Evolutionary conservation across 1,140 invertebrate genomes (phyloP).

Genomic region (Lutraria rhynchaena): DNA sequence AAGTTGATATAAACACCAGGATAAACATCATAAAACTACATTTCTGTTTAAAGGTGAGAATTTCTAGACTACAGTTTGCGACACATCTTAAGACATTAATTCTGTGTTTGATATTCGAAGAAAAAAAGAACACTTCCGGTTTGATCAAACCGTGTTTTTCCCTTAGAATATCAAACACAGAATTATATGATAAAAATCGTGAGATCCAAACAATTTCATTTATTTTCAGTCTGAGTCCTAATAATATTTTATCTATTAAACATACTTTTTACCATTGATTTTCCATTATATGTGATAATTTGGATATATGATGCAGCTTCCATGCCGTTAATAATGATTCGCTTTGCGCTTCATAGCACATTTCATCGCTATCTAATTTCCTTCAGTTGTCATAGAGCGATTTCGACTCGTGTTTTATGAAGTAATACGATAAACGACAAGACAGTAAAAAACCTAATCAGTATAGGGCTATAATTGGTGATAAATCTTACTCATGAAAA

Average conservation of each 20-base stretch:
- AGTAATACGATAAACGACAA: background rate
- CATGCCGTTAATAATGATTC: background rate
- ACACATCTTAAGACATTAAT: too few relatives aligned
- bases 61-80: too few relatives aligned
- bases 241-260: too few relatives aligned
- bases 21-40: background rate
- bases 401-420: constrained; percentile 9
- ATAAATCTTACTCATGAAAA: background rate
- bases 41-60: too few relatives aligned
- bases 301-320: constrained; percentile 5
- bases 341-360: constrained; percentile 7
- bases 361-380: constrained; percentile 24
- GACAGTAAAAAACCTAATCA: constrained; percentile 4
- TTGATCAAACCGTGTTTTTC: too few relatives aligned
- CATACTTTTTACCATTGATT: background rate
- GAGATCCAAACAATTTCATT: too few relatives aligned
- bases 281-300: background rate
- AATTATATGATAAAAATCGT: too few relatives aligned
- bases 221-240: too few relatives aligned
- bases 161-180: too few relatives aligned
- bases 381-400: background rate
- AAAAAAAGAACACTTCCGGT: too few relatives aligned
- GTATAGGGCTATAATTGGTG: background rate
- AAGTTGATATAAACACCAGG: background rate
- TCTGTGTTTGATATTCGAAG: too few relatives aligned